Conservation (phyloP, 2,113 vertebrate species). For the Takifugu flavidus region DNA sequence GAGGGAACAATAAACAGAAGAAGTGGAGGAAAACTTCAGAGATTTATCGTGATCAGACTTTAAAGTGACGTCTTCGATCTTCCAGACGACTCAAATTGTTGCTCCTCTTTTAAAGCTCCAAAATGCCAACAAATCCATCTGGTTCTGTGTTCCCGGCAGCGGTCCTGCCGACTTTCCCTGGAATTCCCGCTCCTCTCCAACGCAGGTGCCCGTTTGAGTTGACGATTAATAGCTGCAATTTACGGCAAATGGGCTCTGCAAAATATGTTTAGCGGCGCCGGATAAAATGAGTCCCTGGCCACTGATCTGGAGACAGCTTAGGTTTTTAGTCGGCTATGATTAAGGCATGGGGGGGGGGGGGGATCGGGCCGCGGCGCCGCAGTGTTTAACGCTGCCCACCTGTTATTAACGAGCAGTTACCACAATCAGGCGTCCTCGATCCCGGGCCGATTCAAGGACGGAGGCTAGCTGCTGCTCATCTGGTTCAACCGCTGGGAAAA, state of each 20-base stretch:
- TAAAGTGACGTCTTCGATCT: no score
- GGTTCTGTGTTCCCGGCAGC: slow-evolving; percentile 5
- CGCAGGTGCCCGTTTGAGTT: slow-evolving; percentile 59
- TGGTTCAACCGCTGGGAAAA: no score
- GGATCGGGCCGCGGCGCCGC: slow-evolving; percentile 54
- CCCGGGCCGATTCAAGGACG: slow-evolving; percentile 65
- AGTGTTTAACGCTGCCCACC: slow-evolving; percentile 63
- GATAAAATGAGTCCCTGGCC: slow-evolving; percentile 69
- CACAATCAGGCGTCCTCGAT: slow-evolving; percentile 57
- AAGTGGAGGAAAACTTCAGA: background rate
- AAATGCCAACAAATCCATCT: no score
- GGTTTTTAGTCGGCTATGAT: slow-evolving; percentile 67
- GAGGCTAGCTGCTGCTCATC: slow-evolving; percentile 9
- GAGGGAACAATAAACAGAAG: slow-evolving; percentile 3
- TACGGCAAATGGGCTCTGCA: slow-evolving; percentile 66
- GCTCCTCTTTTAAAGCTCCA: no score
- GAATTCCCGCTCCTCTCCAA: slow-evolving; percentile 33
- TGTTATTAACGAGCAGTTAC: slow-evolving; percentile 72
- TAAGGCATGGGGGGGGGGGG: slow-evolving; percentile 57
- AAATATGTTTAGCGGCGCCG: slow-evolving; percentile 65
- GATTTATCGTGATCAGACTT: no score
- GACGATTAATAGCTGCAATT: slow-evolving; percentile 70
- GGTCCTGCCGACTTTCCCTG: slow-evolving; percentile 31
- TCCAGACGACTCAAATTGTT: no score
- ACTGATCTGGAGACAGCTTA: slow-evolving; percentile 72